These are phyloP conservation scores for Tenthredo mesomela DNA, from an alignment of 2,888 invertebrate species.

Conservation along the genomic window DNA sequence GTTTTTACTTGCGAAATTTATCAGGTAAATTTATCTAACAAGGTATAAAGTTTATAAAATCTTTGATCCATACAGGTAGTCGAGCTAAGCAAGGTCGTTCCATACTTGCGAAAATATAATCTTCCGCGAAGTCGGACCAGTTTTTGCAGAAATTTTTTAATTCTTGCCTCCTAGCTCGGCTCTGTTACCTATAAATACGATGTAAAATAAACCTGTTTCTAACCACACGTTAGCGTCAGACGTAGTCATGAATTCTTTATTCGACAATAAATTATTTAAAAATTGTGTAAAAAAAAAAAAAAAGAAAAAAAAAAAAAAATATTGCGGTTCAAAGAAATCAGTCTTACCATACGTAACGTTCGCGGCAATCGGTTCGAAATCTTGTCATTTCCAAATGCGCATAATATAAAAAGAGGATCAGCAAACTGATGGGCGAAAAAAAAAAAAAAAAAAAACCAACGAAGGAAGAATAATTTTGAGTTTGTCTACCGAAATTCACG, in stretches of 20 bases:
- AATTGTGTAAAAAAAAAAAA: not conserved
- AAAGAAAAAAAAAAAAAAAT: not conserved
- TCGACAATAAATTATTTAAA: not conserved
- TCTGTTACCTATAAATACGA: not conserved
- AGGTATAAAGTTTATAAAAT: not conserved
- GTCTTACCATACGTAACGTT: not conserved
- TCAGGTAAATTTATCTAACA: not conserved
- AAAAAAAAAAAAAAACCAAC: not conserved
- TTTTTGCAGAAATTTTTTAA: not conserved
- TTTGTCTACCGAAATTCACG: not conserved
- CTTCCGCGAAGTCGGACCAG: not conserved
- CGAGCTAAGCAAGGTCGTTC: not conserved
- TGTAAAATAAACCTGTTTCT: not conserved
- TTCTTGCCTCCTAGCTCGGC: not conserved
- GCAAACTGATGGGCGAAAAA: not conserved
- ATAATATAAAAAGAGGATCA: not conserved
- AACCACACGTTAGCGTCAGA: not conserved
- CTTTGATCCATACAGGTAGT: not conserved
- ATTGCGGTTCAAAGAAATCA: not conserved
- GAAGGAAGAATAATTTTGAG: not conserved
- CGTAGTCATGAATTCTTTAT: not conserved
- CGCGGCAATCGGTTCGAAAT: not conserved
- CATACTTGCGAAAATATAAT: not conserved
- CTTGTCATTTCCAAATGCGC: not conserved
- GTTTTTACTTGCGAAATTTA: not conserved